These are phyloP conservation scores for Tapirus indicus DNA, from an alignment of 2,797 vertebrate species.

Conservation along the genomic window DNA sequence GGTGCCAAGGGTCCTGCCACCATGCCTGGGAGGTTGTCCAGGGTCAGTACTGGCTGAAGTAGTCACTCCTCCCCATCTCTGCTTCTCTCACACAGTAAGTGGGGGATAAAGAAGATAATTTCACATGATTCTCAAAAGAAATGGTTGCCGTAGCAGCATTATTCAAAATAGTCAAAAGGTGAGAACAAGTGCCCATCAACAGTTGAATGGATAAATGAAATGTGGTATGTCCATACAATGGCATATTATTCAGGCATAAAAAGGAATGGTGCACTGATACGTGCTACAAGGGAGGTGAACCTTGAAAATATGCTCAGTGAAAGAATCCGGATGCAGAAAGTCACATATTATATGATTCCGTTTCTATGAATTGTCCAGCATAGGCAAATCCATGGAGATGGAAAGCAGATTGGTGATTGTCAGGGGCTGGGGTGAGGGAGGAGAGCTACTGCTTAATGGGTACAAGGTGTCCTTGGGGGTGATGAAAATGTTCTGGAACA, in stretches of 20 bases:
- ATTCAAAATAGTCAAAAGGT: rapidly evolving
- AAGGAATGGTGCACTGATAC: background rate
- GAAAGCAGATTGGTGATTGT: background rate
- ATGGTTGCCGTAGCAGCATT: rapidly evolving
- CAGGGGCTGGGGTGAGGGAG: background rate
- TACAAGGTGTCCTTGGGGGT: background rate
- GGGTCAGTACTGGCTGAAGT: rapidly evolving
- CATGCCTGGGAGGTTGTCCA: too few relatives aligned
- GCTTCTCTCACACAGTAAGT: background rate
- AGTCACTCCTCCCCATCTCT: background rate
- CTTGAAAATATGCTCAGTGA: background rate
- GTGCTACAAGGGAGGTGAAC: background rate
- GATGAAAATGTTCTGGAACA: background rate
- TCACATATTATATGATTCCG: rapidly evolving
- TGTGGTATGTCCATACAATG: background rate
- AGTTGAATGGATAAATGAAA: background rate
- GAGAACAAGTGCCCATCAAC: rapidly evolving
- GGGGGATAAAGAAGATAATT: background rate
- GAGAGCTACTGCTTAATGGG: background rate
- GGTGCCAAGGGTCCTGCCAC: background rate
- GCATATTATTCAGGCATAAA: too few relatives aligned
- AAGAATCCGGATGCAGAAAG: background rate
- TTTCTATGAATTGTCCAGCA: background rate
- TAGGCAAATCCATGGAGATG: background rate
- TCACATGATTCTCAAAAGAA: background rate